Conservation (phyloP, 2,888 invertebrate genomes). For the Digitonthophagus gazella region DNA sequence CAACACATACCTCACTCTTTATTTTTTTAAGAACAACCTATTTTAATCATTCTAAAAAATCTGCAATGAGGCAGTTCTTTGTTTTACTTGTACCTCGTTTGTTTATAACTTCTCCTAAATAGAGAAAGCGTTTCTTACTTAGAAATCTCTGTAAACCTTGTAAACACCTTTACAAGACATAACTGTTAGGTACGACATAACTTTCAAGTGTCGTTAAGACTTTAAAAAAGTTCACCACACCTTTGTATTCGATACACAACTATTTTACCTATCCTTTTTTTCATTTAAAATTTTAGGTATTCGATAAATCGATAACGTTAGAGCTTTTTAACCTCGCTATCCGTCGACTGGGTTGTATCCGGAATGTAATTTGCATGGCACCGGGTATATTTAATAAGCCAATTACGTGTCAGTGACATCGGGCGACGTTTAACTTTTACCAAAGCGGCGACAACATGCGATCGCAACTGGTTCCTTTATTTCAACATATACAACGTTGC, state of each 20-base stretch:
- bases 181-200: background rate
- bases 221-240: too few species aligned
- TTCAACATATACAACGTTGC: background rate
- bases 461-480: background rate
- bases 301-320: background rate
- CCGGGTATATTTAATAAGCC: conserved; percentile 13
- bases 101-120: too few species aligned
- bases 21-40: too few species aligned
- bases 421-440: background rate
- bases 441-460: background rate
- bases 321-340: background rate
- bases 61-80: too few species aligned
- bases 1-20: too few species aligned
- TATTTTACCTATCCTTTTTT: too few species aligned
- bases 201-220: background rate
- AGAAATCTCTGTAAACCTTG: background rate
- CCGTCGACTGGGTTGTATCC: background rate
- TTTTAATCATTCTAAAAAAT: too few species aligned
- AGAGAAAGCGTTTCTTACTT: background rate
- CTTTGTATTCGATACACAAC: too few species aligned
- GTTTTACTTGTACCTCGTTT: too few species aligned
- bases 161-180: background rate
- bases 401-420: conserved; percentile 13
- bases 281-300: too few species aligned
- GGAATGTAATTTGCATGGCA: conserved; percentile 10